phyloP scores from a whole-genome alignment of 2,113 vertebrate species.

The Sula dactylatra region DNA sequence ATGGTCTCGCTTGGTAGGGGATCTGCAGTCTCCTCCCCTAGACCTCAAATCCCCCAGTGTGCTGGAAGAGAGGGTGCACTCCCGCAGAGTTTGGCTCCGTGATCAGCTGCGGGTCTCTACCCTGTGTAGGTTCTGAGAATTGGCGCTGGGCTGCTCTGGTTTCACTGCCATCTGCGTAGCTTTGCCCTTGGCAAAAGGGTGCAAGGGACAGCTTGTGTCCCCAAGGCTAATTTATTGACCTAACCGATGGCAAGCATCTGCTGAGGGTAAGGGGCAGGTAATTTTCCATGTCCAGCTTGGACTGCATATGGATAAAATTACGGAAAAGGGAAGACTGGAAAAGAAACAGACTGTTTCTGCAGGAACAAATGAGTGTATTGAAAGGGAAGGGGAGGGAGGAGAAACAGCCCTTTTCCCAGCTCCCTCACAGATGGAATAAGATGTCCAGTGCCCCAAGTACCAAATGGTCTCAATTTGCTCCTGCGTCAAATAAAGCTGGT shows the following conservation, averaged over 20 bases:
- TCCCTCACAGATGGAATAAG: neutral
- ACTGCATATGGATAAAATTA: neutral
- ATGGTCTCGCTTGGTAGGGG: neutral
- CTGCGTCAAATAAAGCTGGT: constrained; percentile 13
- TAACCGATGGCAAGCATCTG: neutral
- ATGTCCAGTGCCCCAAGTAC: constrained; percentile 7
- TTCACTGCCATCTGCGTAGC: neutral
- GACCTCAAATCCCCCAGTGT: neutral
- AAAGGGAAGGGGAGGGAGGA: constrained; percentile 9
- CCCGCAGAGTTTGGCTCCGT: neutral
- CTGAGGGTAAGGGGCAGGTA: neutral
- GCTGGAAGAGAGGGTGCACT: neutral
- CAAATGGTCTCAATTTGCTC: constrained; percentile 52
- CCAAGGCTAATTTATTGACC: neutral
- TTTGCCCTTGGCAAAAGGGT: neutral
- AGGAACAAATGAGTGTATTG: neutral
- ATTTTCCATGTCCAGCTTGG: neutral
- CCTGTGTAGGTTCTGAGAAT: neutral
- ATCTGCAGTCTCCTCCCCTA: neutral
- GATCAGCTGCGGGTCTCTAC: neutral
- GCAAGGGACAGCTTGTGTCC: neutral
- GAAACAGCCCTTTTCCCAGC: neutral
- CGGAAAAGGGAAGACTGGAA: neutral
- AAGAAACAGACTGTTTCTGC: neutral
- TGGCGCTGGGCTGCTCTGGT: neutral